Evolutionary conservation across 53 echinoderm and acorn worm species (phyloP).

Genomic region (Henricia sp.): DNA sequence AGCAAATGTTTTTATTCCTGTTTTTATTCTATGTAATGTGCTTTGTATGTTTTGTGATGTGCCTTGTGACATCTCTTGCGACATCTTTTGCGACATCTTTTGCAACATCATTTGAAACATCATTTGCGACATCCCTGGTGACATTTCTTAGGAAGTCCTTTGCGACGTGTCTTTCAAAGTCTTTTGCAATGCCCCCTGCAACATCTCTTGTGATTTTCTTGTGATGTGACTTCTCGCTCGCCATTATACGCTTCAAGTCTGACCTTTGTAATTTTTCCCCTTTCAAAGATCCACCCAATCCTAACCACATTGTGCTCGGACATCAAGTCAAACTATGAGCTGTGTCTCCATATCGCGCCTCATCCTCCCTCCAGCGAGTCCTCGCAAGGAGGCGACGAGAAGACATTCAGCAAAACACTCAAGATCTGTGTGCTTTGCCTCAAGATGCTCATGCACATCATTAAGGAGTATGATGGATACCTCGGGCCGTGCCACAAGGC

Average conservation of each 20-base stretch:
- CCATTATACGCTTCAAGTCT: background rate
- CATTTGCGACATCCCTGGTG: no score
- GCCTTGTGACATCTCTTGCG: no score
- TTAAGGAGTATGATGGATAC: slow-evolving; percentile 82
- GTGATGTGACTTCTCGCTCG: background rate
- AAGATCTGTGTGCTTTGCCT: slow-evolving; percentile 87
- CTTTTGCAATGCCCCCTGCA: no score
- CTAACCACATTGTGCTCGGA: slow-evolving; percentile 75
- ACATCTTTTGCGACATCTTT: no score
- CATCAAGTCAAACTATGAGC: slow-evolving; percentile 77
- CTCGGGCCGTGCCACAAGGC: slow-evolving; percentile 57
- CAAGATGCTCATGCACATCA: slow-evolving; percentile 87
- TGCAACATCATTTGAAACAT: no score
- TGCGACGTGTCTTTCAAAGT: no score
- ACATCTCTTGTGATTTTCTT: no score
- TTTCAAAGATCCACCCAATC: slow-evolving; percentile 66
- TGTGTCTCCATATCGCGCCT: slow-evolving; percentile 77
- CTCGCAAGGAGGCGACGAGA: slow-evolving; percentile 82
- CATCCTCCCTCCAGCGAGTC: slow-evolving; percentile 63
- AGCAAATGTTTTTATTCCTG: no score
- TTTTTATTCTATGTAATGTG: no score
- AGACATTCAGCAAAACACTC: slow-evolving; percentile 79
- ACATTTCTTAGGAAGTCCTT: no score
- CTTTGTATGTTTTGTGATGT: no score
- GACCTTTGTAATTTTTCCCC: background rate